These are phyloP conservation scores for Athalia cordata DNA, from an alignment of 2,888 invertebrate species.

Conservation along the genomic window DNA sequence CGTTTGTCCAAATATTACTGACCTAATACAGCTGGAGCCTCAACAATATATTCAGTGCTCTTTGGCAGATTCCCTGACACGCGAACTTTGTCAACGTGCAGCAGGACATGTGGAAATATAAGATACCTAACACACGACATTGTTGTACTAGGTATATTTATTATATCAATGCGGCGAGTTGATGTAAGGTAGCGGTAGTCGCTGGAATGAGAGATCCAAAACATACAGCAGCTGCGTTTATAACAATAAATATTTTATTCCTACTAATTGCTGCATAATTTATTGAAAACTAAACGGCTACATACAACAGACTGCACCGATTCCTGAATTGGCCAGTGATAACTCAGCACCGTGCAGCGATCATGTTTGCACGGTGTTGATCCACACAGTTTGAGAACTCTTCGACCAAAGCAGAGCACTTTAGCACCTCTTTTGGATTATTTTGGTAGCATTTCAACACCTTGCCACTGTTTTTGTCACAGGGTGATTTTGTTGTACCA, in stretches of 20 bases:
- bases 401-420: slow-evolving; percentile 78
- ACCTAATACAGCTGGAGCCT: neutral
- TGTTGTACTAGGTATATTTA: too few species aligned
- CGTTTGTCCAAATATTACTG: slow-evolving; percentile 27
- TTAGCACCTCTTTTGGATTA: slow-evolving; percentile 77
- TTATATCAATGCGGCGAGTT: too few species aligned
- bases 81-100: too few species aligned
- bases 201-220: too few species aligned
- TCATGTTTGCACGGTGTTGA: slow-evolving; percentile 74
- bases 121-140: too few species aligned
- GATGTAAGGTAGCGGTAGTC: too few species aligned
- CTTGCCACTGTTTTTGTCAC: slow-evolving; percentile 75
- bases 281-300: slow-evolving; percentile 44
- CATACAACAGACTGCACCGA: slow-evolving; percentile 44
- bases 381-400: slow-evolving; percentile 80
- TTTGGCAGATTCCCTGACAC: too few species aligned
- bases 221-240: neutral
- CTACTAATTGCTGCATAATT: slow-evolving; percentile 51
- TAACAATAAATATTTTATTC: slow-evolving; percentile 55
- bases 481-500: slow-evolving; percentile 72
- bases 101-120: too few species aligned
- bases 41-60: neutral
- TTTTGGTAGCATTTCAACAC: slow-evolving; percentile 79
- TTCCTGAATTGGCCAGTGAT: slow-evolving; percentile 46
- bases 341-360: slow-evolving; percentile 67